phyloP scores from a whole-genome alignment of 1,140 invertebrate species.

The Brachionus rubens region DNA sequence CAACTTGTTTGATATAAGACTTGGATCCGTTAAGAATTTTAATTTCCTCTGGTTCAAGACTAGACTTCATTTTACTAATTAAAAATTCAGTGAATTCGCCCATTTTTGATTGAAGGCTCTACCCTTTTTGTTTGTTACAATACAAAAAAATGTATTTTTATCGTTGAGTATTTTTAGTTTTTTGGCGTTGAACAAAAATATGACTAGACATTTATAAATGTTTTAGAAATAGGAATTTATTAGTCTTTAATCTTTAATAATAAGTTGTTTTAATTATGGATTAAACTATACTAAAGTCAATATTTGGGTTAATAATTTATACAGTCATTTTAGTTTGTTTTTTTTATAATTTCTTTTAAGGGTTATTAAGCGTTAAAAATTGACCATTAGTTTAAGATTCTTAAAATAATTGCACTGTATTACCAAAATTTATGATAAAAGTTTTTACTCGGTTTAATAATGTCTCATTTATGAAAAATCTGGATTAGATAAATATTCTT shows the following conservation, averaged over 20 bases:
- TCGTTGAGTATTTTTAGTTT: no score
- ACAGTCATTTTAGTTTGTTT: background rate
- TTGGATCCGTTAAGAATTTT: constrained; percentile 15
- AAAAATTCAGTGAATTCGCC: background rate
- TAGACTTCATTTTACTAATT: constrained; percentile 31
- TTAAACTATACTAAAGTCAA: constrained; percentile 4
- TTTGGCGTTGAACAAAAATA: background rate
- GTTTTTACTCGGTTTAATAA: no score
- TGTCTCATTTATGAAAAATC: no score
- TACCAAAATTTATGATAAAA: no score
- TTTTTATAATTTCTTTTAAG: background rate
- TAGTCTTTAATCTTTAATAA: constrained; percentile 1
- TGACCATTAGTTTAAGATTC: no score
- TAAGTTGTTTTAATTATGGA: constrained; percentile 22
- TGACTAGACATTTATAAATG: constrained; percentile 31
- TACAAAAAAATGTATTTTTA: background rate
- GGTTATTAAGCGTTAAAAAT: no score
- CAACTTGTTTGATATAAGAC: constrained; percentile 12
- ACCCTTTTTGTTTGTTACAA: background rate
- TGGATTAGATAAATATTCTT: no score
- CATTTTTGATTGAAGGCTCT: background rate
- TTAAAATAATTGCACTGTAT: no score
- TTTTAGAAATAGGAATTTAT: background rate
- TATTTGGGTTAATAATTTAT: constrained; percentile 21
- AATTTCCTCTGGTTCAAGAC: constrained; percentile 8